phyloP scores from a whole-genome alignment of 1,140 invertebrate genomes.

The Drosophila nigrodunni region DNA sequence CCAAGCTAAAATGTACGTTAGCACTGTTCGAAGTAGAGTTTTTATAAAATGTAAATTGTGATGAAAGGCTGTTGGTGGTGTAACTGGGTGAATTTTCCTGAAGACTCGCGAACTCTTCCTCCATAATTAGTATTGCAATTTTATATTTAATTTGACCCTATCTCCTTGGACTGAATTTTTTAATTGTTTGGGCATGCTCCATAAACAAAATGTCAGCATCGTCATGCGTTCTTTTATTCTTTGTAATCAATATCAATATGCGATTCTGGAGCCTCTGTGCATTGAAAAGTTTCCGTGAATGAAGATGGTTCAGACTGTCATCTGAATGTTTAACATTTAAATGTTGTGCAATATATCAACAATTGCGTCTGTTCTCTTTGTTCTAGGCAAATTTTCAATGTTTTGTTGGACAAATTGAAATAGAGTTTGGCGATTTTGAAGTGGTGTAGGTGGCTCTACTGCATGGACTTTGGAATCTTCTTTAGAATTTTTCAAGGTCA shows the following conservation, averaged over 20 bases:
- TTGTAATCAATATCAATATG: no score
- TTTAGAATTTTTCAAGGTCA: no score
- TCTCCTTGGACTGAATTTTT: neutral
- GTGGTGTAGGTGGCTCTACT: no score
- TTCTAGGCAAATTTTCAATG: neutral
- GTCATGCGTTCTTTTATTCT: slow-evolving; percentile 10
- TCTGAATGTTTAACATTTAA: neutral
- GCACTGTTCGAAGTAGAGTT: neutral
- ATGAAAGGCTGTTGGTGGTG: slow-evolving; percentile 15
- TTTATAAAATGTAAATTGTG: slow-evolving; percentile 18
- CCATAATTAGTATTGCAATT: slow-evolving; percentile 7
- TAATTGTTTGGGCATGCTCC: slow-evolving; percentile 3
- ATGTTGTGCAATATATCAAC: neutral
- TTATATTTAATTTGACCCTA: slow-evolving; percentile 12
- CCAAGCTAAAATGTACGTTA: slow-evolving; percentile 10
- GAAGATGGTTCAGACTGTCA: neutral
- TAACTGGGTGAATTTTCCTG: slow-evolving; percentile 2
- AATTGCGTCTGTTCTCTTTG: neutral
- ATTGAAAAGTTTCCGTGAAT: slow-evolving; percentile 3
- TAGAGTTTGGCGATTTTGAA: no score
- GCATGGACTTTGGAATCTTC: no score
- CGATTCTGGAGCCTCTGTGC: neutral
- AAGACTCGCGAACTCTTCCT: slow-evolving; percentile 13
- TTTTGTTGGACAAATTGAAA: no score
- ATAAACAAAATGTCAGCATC: slow-evolving; percentile 13